A percentile compares a stretch with the other conserved stretches of the same genome.
These are phyloP conservation scores for Nannoperca australis DNA, from an alignment of 2,797 vertebrate species.

Conservation along the genomic window DNA sequence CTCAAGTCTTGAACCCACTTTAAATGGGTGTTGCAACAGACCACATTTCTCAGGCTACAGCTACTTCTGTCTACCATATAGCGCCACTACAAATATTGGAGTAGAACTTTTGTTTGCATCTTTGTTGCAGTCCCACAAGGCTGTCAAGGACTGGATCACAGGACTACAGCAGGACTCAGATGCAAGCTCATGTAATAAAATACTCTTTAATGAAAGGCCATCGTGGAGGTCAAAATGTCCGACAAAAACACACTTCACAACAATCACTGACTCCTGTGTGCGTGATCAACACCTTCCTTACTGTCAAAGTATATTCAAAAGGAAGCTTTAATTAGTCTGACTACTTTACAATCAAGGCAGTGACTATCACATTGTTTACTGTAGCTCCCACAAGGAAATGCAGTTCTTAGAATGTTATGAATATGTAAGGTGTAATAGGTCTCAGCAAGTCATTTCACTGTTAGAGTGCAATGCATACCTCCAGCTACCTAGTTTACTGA, in stretches of 20 bases:
- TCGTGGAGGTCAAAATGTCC: too few species aligned
- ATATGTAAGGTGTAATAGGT: background rate
- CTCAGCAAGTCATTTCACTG: conserved; percentile 1
- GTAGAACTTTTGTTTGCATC: conserved; percentile 8
- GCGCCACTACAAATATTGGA: conserved; percentile 24
- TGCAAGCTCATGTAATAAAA: too few species aligned
- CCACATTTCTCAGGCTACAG: background rate
- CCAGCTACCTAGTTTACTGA: conserved; percentile 4
- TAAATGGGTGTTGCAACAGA: conserved; percentile 7
- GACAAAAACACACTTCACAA: too few species aligned
- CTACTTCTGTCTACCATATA: background rate
- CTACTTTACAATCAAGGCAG: background rate
- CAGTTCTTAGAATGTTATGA: background rate
- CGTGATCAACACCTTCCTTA: background rate
- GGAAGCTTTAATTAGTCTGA: conserved; percentile 1
- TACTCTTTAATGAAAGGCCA: too few species aligned
- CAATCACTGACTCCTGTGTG: background rate
- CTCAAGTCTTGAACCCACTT: conserved; percentile 21
- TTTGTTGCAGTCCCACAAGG: conserved; percentile 14
- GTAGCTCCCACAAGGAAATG: background rate
- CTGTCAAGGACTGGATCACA: too few species aligned
- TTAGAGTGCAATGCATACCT: background rate
- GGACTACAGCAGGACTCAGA: too few species aligned
- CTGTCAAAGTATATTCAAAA: background rate
- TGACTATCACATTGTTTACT: background rate